Percentiles rank a stretch among this genome's conserved stretches.
Evolutionary conservation across 2,888 invertebrate species (phyloP).

Genomic region (Anthophora plumipes): DNA sequence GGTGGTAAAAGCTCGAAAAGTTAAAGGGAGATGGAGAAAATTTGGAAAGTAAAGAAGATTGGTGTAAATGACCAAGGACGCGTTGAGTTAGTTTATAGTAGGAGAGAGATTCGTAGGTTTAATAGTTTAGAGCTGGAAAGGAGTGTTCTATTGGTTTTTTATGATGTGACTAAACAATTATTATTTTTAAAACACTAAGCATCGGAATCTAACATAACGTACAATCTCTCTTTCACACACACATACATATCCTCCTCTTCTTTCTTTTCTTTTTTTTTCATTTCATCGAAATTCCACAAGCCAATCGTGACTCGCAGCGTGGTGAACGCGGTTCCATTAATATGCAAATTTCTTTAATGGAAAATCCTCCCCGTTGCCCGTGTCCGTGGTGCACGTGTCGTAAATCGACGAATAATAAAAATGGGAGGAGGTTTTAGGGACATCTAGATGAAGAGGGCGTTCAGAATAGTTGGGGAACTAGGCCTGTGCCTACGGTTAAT

Average conservation of each 20-base stretch:
- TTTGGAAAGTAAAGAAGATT: too few relatives aligned
- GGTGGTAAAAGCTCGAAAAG: too few relatives aligned
- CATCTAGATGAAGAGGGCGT: not conserved
- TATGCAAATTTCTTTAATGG: conserved; percentile 80
- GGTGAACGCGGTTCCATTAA: conserved; percentile 71
- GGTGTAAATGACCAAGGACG: too few relatives aligned
- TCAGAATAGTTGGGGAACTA: conserved; percentile 58
- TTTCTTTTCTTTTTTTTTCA: not conserved
- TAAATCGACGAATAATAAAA: conserved; percentile 62
- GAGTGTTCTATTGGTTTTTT: too few relatives aligned
- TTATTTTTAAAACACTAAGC: too few relatives aligned
- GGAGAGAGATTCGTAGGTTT: too few relatives aligned
- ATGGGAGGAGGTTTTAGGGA: conserved; percentile 5
- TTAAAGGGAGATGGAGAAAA: too few relatives aligned
- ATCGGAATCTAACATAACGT: too few relatives aligned
- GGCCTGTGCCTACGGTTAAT: conserved; percentile 32
- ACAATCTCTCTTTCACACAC: not conserved
- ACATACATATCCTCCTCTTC: not conserved
- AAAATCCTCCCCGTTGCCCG: conserved; percentile 71
- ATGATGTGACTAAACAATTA: too few relatives aligned
- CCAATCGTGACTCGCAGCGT: conserved; percentile 26
- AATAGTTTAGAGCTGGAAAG: too few relatives aligned
- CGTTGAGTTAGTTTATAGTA: too few relatives aligned
- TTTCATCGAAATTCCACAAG: conserved; percentile 26
- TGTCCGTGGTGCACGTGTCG: conserved; percentile 37